Evolutionary conservation across 2,888 invertebrate species (phyloP), one percentile per base, ranked within the genome.

Genomic region (Zaprionus obscuricornis): DNA sequence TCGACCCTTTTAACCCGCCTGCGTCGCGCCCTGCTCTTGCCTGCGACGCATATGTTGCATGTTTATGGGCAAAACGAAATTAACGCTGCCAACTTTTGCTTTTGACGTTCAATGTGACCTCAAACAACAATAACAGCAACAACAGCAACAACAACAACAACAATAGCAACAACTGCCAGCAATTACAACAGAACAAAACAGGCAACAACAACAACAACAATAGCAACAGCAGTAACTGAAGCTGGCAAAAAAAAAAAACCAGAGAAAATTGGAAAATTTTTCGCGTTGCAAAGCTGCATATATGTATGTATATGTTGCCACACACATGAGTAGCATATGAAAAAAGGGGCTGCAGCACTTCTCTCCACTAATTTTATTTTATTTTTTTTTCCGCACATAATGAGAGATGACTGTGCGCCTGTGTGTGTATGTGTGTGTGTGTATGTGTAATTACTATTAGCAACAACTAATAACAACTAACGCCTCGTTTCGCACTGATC

Each of bases 31-130:
- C 24, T 7, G 17, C 18, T 7, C 24, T 36, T 43, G 34, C 14
- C 26, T 36, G 7, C 39, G 10, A 31, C 67, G 39, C 81, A 85
- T 85, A 82, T 85, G 85, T 75, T 73, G 82, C 85, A 82, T 78
- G 79, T 84, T 81, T 81, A 81, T 81, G 78, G 66, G 54, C 74
- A 77, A 22, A 83, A 75, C 67, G 74, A 84, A 84, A 81, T 81
- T 74, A 78, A 84, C 85, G 69, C 66, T 50, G 81, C 58, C 75
- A 67, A 69, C 68, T 73, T 73, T 67, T 84, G 74, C 74, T 64
- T 84, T 77, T 77, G 82, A 77, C 74, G 52, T 83, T 75, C 79
- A 60, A 82, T 74, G 78, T 71, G 83, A 82, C 76, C 78, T 75
- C 82, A 82, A 40, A 72, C 72, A 69, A 57, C 59, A 10, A n/a